Conservation (phyloP, 2,797 vertebrate genomes). For the Podarcis lilfordi region DNA sequence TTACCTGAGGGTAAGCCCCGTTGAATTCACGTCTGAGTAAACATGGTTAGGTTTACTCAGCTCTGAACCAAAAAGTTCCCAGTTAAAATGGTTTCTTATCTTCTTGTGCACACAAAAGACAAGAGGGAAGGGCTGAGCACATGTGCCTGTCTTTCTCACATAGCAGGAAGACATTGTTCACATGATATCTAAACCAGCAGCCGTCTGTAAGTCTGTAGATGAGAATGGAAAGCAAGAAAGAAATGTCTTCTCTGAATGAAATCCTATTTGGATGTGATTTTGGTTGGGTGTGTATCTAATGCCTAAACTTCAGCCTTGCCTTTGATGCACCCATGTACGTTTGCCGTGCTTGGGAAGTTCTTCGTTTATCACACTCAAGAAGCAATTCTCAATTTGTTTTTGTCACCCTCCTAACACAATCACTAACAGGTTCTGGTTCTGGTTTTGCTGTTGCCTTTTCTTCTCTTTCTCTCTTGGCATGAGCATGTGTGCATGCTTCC, state of each 20-base stretch:
- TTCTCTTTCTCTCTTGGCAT: neutral
- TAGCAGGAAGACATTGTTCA: neutral
- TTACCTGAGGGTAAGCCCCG: no score
- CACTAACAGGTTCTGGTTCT: no score
- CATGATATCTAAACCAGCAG: neutral
- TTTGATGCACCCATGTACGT: neutral
- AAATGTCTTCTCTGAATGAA: neutral
- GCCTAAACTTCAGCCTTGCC: neutral
- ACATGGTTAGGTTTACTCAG: neutral
- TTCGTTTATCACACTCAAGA: neutral
- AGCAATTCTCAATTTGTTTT: neutral
- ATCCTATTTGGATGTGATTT: neutral
- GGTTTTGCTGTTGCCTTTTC: neutral
- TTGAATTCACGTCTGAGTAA: no score
- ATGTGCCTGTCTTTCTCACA: neutral
- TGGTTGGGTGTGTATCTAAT: neutral
- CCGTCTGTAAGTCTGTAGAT: neutral
- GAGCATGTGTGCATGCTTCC: accelerated
- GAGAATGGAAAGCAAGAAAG: neutral
- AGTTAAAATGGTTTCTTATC: neutral
- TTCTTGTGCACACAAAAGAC: neutral
- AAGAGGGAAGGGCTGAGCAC: neutral
- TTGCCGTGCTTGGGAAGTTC: neutral
- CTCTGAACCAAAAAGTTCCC: neutral
- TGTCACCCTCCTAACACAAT: neutral